Evolutionary conservation across 2,113 vertebrate genomes (phyloP), one percentile per base, ranked within the genome.

Genomic region (Peromyscus leucopus): DNA sequence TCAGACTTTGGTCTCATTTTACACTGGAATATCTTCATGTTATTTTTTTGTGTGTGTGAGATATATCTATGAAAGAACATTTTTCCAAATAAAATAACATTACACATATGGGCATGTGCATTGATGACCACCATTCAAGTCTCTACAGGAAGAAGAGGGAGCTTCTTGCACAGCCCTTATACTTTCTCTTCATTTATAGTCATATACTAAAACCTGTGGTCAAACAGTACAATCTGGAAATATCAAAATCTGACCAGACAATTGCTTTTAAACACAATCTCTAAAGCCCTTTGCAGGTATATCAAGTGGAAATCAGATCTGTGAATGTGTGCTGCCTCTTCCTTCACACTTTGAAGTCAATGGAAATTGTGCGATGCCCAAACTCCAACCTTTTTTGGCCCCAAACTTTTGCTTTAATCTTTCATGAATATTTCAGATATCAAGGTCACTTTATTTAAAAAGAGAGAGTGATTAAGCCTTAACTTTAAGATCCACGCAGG

Each of bases 371-470:
- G 51, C 90, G 71, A 82, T 74, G 36, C 92, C 82, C 92, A 92
- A 96, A 94, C 28, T 46, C 65, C 71, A 21, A 63, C 15, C 4
- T 92, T 93, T 63, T 87, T 84, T 87, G 72, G 15, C 24, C 39
- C 93, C 55, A 71, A 87, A 76, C 4, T 87, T 94, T 94, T 94
- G 55, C 91, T 94, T 95, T 91, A 96, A 94, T 96, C 76, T 94
- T 94, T 57, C 22, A 31, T 78, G 63, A 95, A 46, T 55, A 94
- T 97, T 96, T 92, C 90, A 11, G 80, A 69, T 93, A 86, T 82
- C 57, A 96, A 96, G 80, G 51, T 97, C 85, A 96, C 61, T 89
- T 95, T 91, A 79, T 92, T 91, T 92, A 48, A 93, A 96, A 97
- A 89, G 21, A 1, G 92, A 95, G 26, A 89, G 24, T 39, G 26